phyloP scores from a whole-genome alignment of 2,888 invertebrate species.

The Rhagonycha lutea region DNA sequence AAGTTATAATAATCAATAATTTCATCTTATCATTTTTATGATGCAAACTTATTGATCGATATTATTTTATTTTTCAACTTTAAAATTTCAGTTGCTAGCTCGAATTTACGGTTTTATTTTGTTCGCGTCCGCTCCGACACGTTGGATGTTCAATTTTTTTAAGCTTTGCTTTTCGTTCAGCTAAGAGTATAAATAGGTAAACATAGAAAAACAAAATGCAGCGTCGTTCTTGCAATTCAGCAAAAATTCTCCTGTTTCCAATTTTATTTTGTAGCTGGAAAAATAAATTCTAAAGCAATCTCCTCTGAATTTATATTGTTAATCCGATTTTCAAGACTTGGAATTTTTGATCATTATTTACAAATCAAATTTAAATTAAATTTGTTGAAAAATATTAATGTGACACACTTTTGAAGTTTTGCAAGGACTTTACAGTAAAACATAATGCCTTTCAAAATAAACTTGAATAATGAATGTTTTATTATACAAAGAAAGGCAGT shows the following conservation, averaged over 20 bases:
- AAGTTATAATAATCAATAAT: no score
- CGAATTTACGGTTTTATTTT: not conserved
- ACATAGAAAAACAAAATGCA: not conserved
- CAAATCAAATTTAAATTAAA: not conserved
- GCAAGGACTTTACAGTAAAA: not conserved
- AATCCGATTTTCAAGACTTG: not conserved
- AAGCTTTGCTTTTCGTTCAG: not conserved
- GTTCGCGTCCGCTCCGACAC: not conserved
- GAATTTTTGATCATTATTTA: not conserved
- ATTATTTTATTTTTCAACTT: not conserved
- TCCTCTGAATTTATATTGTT: not conserved
- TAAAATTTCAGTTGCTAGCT: not conserved
- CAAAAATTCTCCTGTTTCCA: not conserved
- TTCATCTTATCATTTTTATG: no score
- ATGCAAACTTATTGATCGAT: not conserved
- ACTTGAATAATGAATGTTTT: constrained; percentile 1
- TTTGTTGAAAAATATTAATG: not conserved
- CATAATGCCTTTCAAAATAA: not conserved
- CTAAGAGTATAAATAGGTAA: not conserved
- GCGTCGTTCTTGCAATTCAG: not conserved
- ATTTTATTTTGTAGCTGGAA: not conserved
- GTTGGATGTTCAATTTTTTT: not conserved
- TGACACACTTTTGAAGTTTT: not conserved
- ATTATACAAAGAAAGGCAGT: constrained; percentile 1
- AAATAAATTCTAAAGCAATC: not conserved